phyloP scores from a whole-genome alignment of 2,797 vertebrate species.

The Danio aesculapii region DNA sequence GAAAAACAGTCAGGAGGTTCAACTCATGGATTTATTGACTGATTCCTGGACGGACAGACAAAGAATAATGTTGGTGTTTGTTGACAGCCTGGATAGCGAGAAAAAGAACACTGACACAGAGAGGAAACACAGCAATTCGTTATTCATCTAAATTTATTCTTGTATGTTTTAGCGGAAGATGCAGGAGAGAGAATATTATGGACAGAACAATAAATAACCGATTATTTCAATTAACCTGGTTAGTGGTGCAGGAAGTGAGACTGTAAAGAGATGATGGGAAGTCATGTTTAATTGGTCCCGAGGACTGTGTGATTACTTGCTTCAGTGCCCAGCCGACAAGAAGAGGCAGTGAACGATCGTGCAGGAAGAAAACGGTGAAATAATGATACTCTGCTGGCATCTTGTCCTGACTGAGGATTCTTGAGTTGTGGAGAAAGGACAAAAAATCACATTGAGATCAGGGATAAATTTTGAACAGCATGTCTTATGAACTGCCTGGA shows the following conservation, averaged over 20 bases:
- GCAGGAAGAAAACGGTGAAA: neutral
- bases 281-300: slow-evolving; percentile 32
- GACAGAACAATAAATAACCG: slow-evolving; percentile 18
- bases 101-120: neutral
- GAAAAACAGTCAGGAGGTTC: slow-evolving; percentile 35
- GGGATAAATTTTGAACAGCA: neutral
- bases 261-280: slow-evolving; percentile 21
- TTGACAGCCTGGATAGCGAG: slow-evolving; percentile 10
- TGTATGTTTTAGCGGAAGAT: neutral
- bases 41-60: slow-evolving; percentile 24
- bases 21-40: slow-evolving; percentile 33
- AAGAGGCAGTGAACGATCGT: neutral
- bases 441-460: slow-evolving; percentile 5
- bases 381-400: neutral
- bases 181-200: neutral
- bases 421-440: neutral
- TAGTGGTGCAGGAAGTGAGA: slow-evolving; percentile 42
- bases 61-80: slow-evolving; percentile 21
- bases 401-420: neutral
- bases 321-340: slow-evolving; percentile 13
- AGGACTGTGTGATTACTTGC: slow-evolving; percentile 36
- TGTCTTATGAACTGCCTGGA: slow-evolving; percentile 4
- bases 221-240: slow-evolving; percentile 45
- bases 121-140: neutral
- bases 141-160: slow-evolving; percentile 22